These are phyloP conservation scores for Tangara arthus DNA, from an alignment of 2,797 vertebrate species.

Conservation along the genomic window DNA sequence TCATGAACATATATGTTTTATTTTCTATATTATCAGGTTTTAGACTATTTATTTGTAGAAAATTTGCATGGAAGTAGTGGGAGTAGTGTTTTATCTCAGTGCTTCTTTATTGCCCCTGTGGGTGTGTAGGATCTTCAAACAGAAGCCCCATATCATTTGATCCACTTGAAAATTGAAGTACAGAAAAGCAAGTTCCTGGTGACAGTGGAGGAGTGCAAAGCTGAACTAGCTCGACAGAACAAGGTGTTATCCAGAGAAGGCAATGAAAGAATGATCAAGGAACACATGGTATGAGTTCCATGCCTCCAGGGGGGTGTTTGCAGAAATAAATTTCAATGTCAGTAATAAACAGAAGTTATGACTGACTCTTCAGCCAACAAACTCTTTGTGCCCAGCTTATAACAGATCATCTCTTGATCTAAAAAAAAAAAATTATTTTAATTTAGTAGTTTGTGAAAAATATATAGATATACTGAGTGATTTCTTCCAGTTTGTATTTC, in stretches of 20 bases:
- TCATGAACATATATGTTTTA: background rate
- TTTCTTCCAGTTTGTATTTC: background rate
- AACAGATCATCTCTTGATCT: background rate
- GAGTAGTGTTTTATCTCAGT: background rate
- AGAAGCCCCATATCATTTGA: constrained; percentile 89
- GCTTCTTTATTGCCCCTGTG: background rate
- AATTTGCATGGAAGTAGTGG: background rate
- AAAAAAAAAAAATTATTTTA: background rate
- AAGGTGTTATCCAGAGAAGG: constrained; percentile 82
- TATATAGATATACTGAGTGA: background rate
- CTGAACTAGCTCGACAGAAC: constrained; percentile 86
- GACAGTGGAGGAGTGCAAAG: constrained; percentile 86
- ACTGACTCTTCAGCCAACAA: background rate
- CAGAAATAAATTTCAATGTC: background rate
- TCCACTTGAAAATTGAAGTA: constrained; percentile 89
- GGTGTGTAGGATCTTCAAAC: constrained; percentile 87
- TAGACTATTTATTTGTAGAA: background rate
- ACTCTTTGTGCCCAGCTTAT: background rate
- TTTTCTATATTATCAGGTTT: background rate
- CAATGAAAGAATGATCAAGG: constrained; percentile 90
- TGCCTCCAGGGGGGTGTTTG: background rate
- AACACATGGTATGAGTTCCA: constrained; percentile 83
- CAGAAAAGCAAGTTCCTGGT: constrained; percentile 84
- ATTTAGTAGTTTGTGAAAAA: background rate
- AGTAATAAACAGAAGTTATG: background rate